phyloP scores from a whole-genome alignment of 2,113 vertebrate genomes.

The Mus musculus region DNA sequence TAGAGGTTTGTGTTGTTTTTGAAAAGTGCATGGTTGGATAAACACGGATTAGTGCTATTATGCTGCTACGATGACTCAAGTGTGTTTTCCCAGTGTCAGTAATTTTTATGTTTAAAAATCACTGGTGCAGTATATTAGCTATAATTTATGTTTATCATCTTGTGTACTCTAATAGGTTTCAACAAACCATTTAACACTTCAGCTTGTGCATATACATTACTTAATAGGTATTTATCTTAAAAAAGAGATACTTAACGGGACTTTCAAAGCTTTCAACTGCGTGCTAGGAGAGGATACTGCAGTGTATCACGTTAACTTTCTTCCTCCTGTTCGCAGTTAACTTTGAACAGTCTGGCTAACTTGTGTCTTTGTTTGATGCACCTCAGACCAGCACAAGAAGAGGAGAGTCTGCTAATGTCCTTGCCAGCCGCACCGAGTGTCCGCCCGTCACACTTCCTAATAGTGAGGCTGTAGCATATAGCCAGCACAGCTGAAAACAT shows the following conservation, averaged over 20 bases:
- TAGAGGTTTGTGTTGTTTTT: conserved; percentile 97
- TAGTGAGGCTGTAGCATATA: conserved; percentile 82
- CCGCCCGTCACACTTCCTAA: conserved; percentile 91
- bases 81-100: conserved; percentile 98
- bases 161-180: conserved; percentile 97
- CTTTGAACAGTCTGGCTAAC: conserved; percentile 84
- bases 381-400: conserved; percentile 78
- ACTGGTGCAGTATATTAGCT: conserved; percentile 99
- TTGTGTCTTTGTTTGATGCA: conserved; percentile 79
- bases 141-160: conserved; percentile 99
- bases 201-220: conserved; percentile 95
- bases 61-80: conserved; percentile 92
- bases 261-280: conserved; percentile 89
- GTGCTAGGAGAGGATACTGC: conserved; percentile 87
- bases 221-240: conserved; percentile 99
- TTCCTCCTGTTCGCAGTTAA: conserved; percentile 84
- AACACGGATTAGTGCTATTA: conserved; percentile 93
- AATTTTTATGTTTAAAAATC: conserved; percentile 97
- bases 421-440: conserved; percentile 81
- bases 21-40: conserved; percentile 95
- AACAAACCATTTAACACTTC: conserved; percentile 99
- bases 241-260: conserved; percentile 93
- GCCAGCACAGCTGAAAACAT: conserved; percentile 89
- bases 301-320: conserved; percentile 86
- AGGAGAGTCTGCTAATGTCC: conserved; percentile 77